Conservation (phyloP, 2,113 vertebrate genomes). For the Tauraco erythrolophus region DNA sequence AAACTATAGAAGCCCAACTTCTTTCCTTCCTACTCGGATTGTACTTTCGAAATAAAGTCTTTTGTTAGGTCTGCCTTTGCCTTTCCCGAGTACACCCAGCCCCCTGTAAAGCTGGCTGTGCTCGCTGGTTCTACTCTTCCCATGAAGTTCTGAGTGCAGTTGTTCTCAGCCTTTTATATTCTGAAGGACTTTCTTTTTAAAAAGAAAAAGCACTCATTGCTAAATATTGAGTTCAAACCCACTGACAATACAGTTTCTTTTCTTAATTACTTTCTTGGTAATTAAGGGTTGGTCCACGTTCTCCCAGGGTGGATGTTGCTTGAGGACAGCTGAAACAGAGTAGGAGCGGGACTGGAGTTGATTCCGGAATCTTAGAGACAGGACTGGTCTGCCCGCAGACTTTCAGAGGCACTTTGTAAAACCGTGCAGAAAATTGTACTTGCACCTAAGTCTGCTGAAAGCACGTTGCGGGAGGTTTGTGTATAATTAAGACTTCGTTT, state of each 20-base stretch:
- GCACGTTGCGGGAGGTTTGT: neutral
- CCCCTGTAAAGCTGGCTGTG: neutral
- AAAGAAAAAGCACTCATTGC: neutral
- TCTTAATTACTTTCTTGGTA: slow-evolving; percentile 58
- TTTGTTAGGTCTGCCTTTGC: neutral
- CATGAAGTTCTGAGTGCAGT: neutral
- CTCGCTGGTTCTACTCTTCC: neutral
- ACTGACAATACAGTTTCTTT: neutral
- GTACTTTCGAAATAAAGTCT: neutral
- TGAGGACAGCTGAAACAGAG: neutral
- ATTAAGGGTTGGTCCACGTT: neutral
- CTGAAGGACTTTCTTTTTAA: neutral
- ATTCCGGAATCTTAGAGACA: neutral
- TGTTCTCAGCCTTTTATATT: neutral
- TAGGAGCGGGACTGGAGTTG: neutral
- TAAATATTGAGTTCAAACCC: slow-evolving; percentile 35
- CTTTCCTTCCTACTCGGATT: neutral
- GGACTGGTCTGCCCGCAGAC: neutral
- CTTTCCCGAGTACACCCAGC: neutral
- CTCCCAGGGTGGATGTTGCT: slow-evolving; percentile 1
- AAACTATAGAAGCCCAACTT: neutral
- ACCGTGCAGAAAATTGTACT: neutral
- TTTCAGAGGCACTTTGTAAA: neutral
- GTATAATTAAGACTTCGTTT: neutral
- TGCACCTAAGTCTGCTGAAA: neutral